These are phyloP conservation scores for Equus quagga DNA, from an alignment of 2,113 vertebrate genomes.

Conservation along the genomic window DNA sequence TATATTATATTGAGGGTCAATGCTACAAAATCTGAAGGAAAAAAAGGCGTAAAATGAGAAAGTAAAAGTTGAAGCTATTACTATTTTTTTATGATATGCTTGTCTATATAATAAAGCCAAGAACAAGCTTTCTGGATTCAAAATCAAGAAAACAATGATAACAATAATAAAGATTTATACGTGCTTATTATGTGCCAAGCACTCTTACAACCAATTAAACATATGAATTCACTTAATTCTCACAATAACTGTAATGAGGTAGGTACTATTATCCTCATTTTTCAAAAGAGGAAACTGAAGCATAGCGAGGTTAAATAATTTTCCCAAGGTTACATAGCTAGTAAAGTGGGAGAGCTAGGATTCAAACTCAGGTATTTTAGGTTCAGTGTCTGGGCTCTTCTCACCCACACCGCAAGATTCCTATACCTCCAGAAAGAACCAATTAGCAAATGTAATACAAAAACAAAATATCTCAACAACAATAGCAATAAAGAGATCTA, in stretches of 20 bases:
- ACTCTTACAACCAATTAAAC: neutral
- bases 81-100: neutral
- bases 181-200: neutral
- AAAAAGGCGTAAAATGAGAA: neutral
- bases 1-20: neutral
- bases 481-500: neutral
- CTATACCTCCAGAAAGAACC: neutral
- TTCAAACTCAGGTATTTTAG: neutral
- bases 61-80: neutral
- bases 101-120: neutral
- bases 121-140: neutral
- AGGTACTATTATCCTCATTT: neutral
- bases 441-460: neutral
- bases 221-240: neutral
- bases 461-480: neutral
- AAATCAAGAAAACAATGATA: neutral
- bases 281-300: neutral
- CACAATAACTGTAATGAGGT: neutral
- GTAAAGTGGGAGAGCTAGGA: neutral
- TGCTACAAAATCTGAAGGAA: neutral
- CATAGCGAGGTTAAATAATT: neutral
- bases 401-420: neutral
- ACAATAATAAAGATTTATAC: neutral
- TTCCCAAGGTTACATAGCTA: neutral
- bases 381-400: neutral